These are phyloP conservation scores for Furnarius figulus DNA, from an alignment of 2,113 vertebrate species.

Conservation along the genomic window DNA sequence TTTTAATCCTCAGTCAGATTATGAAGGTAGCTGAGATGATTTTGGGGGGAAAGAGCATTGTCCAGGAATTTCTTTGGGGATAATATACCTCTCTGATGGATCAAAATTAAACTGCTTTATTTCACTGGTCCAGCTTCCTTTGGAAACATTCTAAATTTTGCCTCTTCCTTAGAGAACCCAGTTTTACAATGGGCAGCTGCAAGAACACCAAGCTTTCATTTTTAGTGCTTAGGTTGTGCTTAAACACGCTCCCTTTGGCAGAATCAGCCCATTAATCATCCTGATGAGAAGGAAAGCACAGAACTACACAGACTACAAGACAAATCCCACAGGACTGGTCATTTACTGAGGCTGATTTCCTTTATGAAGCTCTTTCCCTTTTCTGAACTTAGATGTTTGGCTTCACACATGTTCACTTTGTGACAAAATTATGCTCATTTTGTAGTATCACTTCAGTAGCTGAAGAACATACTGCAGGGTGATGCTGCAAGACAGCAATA, in stretches of 20 bases:
- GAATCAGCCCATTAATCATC: background rate
- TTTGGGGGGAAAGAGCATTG: background rate
- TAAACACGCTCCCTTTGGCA: background rate
- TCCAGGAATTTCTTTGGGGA: background rate
- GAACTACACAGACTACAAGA: background rate
- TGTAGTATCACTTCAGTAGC: background rate
- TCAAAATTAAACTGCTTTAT: background rate
- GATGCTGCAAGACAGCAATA: background rate
- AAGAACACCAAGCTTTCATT: background rate
- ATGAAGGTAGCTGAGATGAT: background rate
- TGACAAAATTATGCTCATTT: background rate
- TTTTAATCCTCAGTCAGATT: background rate
- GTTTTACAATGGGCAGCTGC: background rate
- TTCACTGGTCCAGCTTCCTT: background rate
- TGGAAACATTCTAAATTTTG: background rate
- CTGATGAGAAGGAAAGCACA: background rate
- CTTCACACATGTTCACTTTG: background rate
- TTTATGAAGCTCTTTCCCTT: background rate
- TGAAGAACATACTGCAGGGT: background rate
- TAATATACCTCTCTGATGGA: background rate
- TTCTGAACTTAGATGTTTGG: background rate
- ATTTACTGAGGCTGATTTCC: background rate
- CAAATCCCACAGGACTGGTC: background rate
- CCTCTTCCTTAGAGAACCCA: background rate
- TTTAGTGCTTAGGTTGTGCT: background rate